Conservation (phyloP, 2,797 vertebrate species). For the Phataginus tetradactyla region DNA sequence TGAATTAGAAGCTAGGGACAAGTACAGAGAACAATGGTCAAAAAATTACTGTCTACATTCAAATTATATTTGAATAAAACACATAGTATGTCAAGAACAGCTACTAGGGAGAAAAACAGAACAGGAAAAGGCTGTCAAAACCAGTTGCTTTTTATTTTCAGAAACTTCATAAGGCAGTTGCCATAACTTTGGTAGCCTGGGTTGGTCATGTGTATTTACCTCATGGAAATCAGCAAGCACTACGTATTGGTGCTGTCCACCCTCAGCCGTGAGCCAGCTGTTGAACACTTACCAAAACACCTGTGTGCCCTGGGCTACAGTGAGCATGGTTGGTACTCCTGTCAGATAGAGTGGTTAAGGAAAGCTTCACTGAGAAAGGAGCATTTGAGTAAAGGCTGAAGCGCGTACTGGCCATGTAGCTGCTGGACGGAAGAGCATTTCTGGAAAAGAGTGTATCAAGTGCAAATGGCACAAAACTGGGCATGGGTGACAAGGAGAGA, state of each 20-base stretch:
- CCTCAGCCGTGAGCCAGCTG: accelerated
- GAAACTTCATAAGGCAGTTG: not conserved
- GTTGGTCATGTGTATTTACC: not conserved
- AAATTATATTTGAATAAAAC: not conserved
- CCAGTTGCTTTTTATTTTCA: not conserved
- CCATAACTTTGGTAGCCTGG: not conserved
- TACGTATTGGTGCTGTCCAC: not conserved
- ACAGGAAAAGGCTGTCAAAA: not conserved
- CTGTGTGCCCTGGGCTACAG: no score
- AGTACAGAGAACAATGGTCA: not conserved
- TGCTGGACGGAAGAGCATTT: not conserved
- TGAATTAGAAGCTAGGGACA: not conserved
- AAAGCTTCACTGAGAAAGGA: not conserved
- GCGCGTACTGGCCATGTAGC: no score
- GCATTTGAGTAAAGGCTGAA: not conserved
- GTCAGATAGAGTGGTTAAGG: not conserved
- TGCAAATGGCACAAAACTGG: accelerated
- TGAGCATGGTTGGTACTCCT: no score
- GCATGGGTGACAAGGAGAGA: not conserved
- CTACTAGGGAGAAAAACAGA: not conserved
- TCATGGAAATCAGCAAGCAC: not conserved
- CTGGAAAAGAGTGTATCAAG: not conserved
- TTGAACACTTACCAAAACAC: not conserved
- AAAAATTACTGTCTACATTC: not conserved
- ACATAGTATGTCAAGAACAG: not conserved